Evolutionary conservation across 2,797 vertebrate genomes (phyloP), one percentile per base, ranked within the genome.

Genomic region (Pygocentrus nattereri): DNA sequence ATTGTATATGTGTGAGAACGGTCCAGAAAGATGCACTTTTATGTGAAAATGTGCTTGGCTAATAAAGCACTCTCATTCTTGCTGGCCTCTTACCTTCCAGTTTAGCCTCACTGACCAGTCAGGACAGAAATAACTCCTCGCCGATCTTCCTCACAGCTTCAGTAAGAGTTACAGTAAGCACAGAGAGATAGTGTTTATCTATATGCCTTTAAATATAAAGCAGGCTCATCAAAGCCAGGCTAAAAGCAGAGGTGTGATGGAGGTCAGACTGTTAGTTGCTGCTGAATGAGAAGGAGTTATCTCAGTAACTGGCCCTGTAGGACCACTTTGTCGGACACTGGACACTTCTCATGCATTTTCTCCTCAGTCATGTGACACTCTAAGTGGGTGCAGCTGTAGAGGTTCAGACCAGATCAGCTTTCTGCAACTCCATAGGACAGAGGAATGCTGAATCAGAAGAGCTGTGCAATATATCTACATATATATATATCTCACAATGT

Each of bases 261-360:
- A 34, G 69, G 50, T 16, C 30, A 38, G 16, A n/a, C 25, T 75
- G 47, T 30, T 11, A 31, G 38, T 11, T 44, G 38, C 18, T 74
- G 67, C 47, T n/a, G 30, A 44, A 25, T 64, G 49, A 47, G 16
- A 31, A 30, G 7, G 62, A 65, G 62, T 59, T 79, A 49, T 76
- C 52, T 65, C 34, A 25, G n/a, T 70, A 79, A 62, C 52, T 19
- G 61, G 78, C 56, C 58, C 59, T 21, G 59, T 47, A 19, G 0
- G n/a, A 62, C 89, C 71, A 84, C 52, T 84, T 81, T 78, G 74
- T 78, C 34, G 78, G 16, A 13, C 16, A 25, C 16, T 74, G 54
- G 0, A 21, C 34, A 81, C 72, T 64, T 71, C 21, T 2, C 5
- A 7, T 50, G 1, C 49, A 12, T 54, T 54, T 54, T 54, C 50